Evolutionary conservation across 2,888 invertebrate genomes (phyloP).

Genomic region (Epinotia nisella): DNA sequence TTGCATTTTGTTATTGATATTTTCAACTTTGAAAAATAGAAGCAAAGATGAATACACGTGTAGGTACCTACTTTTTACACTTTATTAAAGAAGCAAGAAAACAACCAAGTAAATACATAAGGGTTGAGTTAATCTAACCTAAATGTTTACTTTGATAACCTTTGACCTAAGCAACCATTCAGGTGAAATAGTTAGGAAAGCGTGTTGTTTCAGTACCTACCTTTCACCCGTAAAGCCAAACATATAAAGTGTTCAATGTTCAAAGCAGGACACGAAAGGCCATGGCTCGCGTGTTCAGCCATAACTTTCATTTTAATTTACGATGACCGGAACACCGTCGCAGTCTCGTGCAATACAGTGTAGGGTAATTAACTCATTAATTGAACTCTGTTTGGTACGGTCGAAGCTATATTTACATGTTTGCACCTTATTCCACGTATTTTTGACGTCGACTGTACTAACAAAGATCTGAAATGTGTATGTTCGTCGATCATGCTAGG

Average conservation of each 20-base stretch:
- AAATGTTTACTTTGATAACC: conserved; percentile 2
- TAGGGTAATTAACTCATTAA: neutral
- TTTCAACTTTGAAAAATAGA: too few species aligned
- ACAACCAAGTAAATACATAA: too few species aligned
- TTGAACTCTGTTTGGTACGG: too few species aligned
- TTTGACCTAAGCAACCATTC: neutral
- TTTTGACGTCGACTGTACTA: too few species aligned
- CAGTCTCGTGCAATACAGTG: conserved; percentile 4
- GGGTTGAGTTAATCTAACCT: neutral
- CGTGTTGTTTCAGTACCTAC: conserved; percentile 13
- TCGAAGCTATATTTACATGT: too few species aligned
- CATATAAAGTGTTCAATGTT: neutral
- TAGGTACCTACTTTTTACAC: too few species aligned
- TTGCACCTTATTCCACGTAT: too few species aligned
- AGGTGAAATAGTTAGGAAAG: conserved; percentile 5
- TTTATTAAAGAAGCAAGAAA: too few species aligned
- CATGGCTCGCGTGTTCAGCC: conserved; percentile 22
- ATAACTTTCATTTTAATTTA: conserved; percentile 41
- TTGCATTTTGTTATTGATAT: too few species aligned
- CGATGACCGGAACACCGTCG: conserved; percentile 8
- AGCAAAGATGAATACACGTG: too few species aligned
- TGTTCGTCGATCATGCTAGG: too few species aligned
- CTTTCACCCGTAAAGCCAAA: conserved; percentile 7
- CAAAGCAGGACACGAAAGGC: conserved; percentile 15
- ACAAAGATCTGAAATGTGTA: too few species aligned